Evolutionary conservation across 1,140 invertebrate species (phyloP).

Genomic region (Magallana angulata): DNA sequence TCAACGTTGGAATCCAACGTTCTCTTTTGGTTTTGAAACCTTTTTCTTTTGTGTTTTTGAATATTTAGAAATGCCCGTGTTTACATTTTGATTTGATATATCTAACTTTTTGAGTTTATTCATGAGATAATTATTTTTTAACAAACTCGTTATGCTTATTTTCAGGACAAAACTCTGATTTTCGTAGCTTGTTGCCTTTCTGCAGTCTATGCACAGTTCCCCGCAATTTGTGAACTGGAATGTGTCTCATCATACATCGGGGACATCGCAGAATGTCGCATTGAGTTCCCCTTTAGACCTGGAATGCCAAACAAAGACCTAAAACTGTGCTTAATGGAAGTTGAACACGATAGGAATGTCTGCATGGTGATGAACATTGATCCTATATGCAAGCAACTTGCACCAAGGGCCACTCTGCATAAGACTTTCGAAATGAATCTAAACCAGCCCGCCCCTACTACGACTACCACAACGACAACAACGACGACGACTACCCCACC

Average conservation of each 20-base stretch:
- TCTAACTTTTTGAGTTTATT: not conserved
- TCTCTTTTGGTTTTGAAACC: not conserved
- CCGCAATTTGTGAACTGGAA: not conserved
- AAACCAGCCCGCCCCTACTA: not conserved
- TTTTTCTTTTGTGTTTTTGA: not conserved
- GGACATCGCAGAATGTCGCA: not conserved
- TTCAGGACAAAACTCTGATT: slow-evolving; percentile 25
- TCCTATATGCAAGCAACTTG: not conserved
- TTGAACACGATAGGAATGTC: not conserved
- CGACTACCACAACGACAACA: not conserved
- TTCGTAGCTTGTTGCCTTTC: slow-evolving; percentile 26
- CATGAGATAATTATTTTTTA: not conserved
- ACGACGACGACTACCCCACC: not conserved
- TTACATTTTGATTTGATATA: no score
- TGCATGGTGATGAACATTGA: not conserved
- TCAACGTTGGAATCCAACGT: no score
- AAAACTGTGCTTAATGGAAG: not conserved
- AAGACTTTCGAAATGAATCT: not conserved
- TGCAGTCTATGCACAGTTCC: not conserved
- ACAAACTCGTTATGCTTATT: not conserved
- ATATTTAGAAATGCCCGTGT: no score
- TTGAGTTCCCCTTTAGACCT: not conserved
- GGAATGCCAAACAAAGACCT: not conserved
- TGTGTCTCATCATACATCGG: not conserved
- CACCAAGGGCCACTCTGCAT: not conserved